phyloP scores from a whole-genome alignment of 2,888 invertebrate genomes.

The Chymomyza amoena region DNA sequence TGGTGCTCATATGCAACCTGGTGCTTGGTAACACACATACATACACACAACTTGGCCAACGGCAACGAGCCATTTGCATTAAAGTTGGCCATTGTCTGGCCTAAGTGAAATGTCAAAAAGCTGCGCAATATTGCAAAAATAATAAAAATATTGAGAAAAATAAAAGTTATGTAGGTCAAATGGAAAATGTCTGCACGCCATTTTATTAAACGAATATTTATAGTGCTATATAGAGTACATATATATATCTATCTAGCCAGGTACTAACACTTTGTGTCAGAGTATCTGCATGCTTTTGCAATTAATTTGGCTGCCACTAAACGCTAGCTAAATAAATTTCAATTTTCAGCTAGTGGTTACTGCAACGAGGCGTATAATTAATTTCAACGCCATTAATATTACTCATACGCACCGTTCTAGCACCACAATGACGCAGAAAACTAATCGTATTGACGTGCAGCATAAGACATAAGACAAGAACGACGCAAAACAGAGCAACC shows the following conservation, averaged over 20 bases:
- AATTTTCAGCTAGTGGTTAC: slow-evolving; percentile 10
- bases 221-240: neutral
- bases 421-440: slow-evolving; percentile 2
- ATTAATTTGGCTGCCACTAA: slow-evolving; percentile 1
- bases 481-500: slow-evolving; percentile 16
- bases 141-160: neutral
- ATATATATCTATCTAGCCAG: too few species aligned
- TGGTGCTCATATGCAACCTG: neutral
- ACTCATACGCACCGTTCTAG: slow-evolving; percentile 32
- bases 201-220: neutral
- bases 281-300: slow-evolving; percentile 1
- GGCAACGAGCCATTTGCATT: neutral
- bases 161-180: slow-evolving; percentile 30
- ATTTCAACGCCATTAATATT: slow-evolving; percentile 57
- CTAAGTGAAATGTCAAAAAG: slow-evolving; percentile 31
- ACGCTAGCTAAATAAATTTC: slow-evolving; percentile 16
- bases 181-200: neutral
- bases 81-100: slow-evolving; percentile 24
- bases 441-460: slow-evolving; percentile 15
- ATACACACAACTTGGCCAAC: neutral
- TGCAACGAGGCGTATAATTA: slow-evolving; percentile 63
- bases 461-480: slow-evolving; percentile 5
- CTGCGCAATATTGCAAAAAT: neutral
- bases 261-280: neutral
- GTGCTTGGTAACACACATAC: neutral